Base-by-base conservation (phyloP, 2,888 invertebrate genomes). In the Meta bourneti region DNA sequence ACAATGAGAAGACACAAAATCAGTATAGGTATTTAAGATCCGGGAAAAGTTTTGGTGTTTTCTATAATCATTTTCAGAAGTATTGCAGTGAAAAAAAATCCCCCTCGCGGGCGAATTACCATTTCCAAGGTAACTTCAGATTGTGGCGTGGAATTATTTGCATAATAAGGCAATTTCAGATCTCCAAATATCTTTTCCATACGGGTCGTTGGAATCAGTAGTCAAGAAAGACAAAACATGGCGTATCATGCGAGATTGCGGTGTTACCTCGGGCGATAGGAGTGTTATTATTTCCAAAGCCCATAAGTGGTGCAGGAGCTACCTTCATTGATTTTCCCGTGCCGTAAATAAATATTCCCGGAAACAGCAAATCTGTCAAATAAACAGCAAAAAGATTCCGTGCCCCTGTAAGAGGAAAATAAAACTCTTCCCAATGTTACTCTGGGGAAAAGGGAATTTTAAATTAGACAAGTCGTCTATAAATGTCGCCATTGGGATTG, bases 401-500 rank as follows among this genome's bases (percentile, higher is more conserved):
- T 34, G n/a, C 49, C 61, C 19, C 2, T 2, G 85, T 71, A 77
- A 86, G 52, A 49, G 69, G 83, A 85, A 90, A 90, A 85, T 80
- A 71, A 78, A 87, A 72, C 48, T 70, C 20, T 13, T 72, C 74
- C 81, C 69, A 85, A 90, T 85, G 80, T 74, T 72, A 79, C 75
- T 49, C 80, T 52, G 49, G 61, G 75, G 85, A 81, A 90, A 79
- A 90, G 79, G 84, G 89, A 90, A 90, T 90, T 90, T 90, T 83
- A 90, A 85, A 85, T 79, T 80, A 90, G 90, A 49, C 61, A 61
- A 52, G 77, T 79, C 81, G 74, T 90, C 86, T 86, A 86, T 90
- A 86, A 80, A 90, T 90, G 90, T 82, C 90, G 86, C 90, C 80
- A 85, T 89, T 90, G 85, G 69, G 75, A 80, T 90, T 85, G 85